Evolutionary conservation across 2,797 vertebrate genomes (phyloP).

Genomic region (Phrynocephalus forsythii): DNA sequence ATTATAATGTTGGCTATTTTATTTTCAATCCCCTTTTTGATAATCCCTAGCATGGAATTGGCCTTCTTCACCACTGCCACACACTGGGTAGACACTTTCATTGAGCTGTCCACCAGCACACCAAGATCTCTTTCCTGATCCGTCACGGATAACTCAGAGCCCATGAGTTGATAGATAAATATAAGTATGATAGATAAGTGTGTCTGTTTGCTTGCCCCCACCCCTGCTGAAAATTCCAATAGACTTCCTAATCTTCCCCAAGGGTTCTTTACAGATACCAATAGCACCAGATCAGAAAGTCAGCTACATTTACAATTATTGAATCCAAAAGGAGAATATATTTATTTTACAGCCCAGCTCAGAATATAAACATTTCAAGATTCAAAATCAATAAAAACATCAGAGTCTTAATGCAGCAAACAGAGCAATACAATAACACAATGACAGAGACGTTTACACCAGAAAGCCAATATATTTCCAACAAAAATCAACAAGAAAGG

Average conservation of each 20-base stretch:
- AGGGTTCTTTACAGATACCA: neutral
- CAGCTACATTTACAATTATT: no score
- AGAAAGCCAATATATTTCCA: neutral
- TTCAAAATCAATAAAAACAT: neutral
- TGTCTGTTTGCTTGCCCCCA: no score
- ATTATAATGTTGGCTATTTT: no score
- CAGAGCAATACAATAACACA: neutral
- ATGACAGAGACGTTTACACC: neutral
- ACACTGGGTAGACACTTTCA: no score
- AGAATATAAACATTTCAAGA: neutral
- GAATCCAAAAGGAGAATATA: neutral
- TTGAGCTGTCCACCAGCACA: no score
- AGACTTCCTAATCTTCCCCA: neutral
- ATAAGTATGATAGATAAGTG: no score
- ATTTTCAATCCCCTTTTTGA: no score
- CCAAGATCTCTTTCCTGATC: no score
- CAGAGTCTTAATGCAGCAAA: neutral
- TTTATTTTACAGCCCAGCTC: neutral
- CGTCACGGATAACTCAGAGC: no score
- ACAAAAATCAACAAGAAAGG: neutral
- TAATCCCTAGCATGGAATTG: no score
- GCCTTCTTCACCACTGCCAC: no score
- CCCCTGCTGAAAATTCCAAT: neutral
- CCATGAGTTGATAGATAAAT: no score
- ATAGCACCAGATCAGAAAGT: neutral